Evolutionary conservation across 2,888 invertebrate species (phyloP), one percentile per base, ranked within the genome.

Genomic region (Cheilosia grossa): DNA sequence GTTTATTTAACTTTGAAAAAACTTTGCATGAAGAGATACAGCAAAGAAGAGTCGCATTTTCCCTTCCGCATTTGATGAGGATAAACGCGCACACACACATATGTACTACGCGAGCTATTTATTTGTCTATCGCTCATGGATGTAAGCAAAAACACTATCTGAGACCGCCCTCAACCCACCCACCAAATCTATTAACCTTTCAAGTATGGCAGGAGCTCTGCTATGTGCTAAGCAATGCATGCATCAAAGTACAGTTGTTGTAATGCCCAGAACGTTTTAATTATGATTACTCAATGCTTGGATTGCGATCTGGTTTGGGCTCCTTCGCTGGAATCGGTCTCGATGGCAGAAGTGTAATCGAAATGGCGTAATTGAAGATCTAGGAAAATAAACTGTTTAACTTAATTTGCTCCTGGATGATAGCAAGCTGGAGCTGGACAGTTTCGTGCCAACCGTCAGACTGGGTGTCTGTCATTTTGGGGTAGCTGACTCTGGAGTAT

Each of bases 261-360:
- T 73, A 69, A 79, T 79, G 74, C 24, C 73, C 82, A 74, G 79
- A 83, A 83, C 82, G 69, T 83, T 83, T 83, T 79, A 79, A 83
- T 83, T 83, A 83, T 83, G 73, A 83, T 79, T 83, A 40, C 74
- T 67, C 63, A 69, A 58, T 74, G 74, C 58, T 69, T 74, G 53
- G 51, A 69, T 58, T 81, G 33, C 53, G 17, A 30, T 44, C 15
- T 40, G n/a, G 17, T 63, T 63, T 53, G 9, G 13, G 30, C n/a
- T 53, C 40, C 33, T 51, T 44, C 13, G 42, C 51, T 30, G 21
- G 40, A 37, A 44, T 59, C 42, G 40, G 24, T 40, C 21, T 30
- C 42, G 42, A 17, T n/a, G 21, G 9, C 19, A 10, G 19, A 10
- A 42, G 49, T 9, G 17, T 10, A 47, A 49, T 19, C 37, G 19